Base-by-base conservation (phyloP, 2,113 vertebrate species). In the Todiramphus chloris region DNA sequence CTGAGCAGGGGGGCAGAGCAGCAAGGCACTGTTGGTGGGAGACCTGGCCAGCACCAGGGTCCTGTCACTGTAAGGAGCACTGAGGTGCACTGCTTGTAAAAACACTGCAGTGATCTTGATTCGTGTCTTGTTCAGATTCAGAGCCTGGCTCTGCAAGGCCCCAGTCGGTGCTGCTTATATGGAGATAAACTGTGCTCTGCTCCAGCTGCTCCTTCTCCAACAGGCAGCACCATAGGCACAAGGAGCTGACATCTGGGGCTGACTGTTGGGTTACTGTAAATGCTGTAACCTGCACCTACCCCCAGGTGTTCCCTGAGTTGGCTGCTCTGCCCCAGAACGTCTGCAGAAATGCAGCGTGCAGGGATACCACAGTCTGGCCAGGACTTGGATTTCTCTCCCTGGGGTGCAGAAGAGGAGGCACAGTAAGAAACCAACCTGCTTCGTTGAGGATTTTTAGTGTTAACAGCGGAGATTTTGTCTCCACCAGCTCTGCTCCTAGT, bases 21-120 rank as follows among this genome's bases (percentile, higher is more conserved):
- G 60, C 68, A 92, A 95, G 96, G 96, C 96, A 96, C 76, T 5
- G 2, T 20, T 41, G 58, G 87, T 58, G 43, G 78, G 37, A 87
- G 44, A 60, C 28, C 33, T 2, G 1, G 41, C 31, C 67, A 39
- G 30, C 6, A 1, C 21, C 27, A 41, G 50, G 44, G 17, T n/a
- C 31, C 18, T 2, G 55, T 3, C 72, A 21, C 27, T 39, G 11
- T 21, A 18, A 68, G 75, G 15, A 74, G 68, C 39, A 46, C 35
- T 56, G 9, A 11, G 16, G 37, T 19, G 53, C 2, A 3, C 27
- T 60, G 48, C 85, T 63, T 60, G 33, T 55, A 7, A 63, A 64
- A 43, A 1, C 27, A 43, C 37, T 0, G 0, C 18, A 17, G 7
- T 39, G 50, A 35, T 62, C 78, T 59, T 12, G 9, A 13, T 48